Evolutionary conservation across 2,888 invertebrate species (phyloP), one percentile per base, ranked within the genome.

Genomic region (Trichopoda pennipes): DNA sequence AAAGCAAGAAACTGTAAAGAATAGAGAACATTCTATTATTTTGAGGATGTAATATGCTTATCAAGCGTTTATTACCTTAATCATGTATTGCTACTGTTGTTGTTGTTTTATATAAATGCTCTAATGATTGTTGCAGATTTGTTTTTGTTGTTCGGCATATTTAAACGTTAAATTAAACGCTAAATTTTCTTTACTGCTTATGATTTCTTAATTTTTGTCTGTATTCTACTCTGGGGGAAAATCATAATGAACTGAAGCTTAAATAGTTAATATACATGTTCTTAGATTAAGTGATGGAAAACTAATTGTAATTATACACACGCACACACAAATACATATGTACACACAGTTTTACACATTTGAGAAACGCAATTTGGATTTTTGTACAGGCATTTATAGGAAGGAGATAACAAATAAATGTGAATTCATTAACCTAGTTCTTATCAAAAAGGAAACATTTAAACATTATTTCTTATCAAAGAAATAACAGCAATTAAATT

Each of bases 61-160:
- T 66, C 66, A 66, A 78, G 66, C 78, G 44, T 78, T 66, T 72
- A 78, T 72, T 58, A 44, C 42, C 63, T 55, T 55, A 72, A 64
- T 72, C 49, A 66, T 51, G 44, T 53, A 53, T 78, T 78, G 44
- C 23, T 44, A 23, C 17, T 66, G 51, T 72, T 60, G 68, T 55
- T 76, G 64, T 28, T 28, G 28, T 28, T 28, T 6, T 28, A 42
- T 23, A n/a, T 7, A 42, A 35, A 47, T 51, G 12, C 38, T 51
- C 12, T 32, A 64, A 56, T 58, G 51, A 14, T 8, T 70, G 28
- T n/a, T 19, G 7, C 28, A 38, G 38, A 14, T 12, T 44, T 49
- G 38, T 12, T 16, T 16, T 38, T 21, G 42, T 35, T 28, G 23
- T 6, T 42, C 12, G 44, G 51, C n/a, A 60, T 51, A 42, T 44